Evolutionary conservation across 1,140 invertebrate genomes (phyloP).

Genomic region (Magallana angulata): DNA sequence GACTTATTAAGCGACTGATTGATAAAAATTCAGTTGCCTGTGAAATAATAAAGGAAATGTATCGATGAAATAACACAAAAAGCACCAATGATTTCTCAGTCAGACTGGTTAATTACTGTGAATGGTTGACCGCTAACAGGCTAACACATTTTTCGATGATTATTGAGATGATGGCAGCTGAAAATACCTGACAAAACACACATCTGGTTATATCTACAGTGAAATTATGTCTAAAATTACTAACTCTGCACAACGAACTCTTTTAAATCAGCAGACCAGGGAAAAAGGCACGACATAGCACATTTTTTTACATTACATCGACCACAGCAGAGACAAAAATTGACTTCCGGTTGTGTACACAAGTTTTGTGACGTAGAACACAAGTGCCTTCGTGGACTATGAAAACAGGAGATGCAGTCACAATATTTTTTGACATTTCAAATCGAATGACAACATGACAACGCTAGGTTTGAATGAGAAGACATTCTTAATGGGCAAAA

Average conservation of each 20-base stretch:
- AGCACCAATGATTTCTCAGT: too few species aligned
- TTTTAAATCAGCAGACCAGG: constrained; percentile 49
- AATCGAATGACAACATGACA: neutral
- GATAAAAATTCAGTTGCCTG: too few species aligned
- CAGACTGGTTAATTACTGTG: too few species aligned
- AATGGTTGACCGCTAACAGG: too few species aligned
- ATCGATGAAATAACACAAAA: too few species aligned
- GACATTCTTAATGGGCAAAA: neutral
- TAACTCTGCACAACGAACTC: constrained; percentile 54
- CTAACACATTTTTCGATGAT: too few species aligned
- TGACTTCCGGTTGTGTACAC: constrained; percentile 59
- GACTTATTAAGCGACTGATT: too few species aligned
- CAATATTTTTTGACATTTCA: neutral
- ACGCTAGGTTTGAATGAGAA: neutral
- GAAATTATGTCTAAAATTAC: neutral
- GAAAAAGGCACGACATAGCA: constrained; percentile 43
- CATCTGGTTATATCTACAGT: too few species aligned
- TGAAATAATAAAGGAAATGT: too few species aligned
- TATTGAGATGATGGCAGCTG: too few species aligned
- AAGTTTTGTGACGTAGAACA: constrained; percentile 60
- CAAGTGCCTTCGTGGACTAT: constrained; percentile 57
- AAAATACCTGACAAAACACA: too few species aligned
- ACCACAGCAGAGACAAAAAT: constrained; percentile 9
- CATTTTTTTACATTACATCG: neutral
- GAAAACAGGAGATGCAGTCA: neutral